Percentiles rank a stretch among this genome's conserved stretches.
Conservation (phyloP, 2,888 invertebrate genomes). For the Apodemia duryi region DNA sequence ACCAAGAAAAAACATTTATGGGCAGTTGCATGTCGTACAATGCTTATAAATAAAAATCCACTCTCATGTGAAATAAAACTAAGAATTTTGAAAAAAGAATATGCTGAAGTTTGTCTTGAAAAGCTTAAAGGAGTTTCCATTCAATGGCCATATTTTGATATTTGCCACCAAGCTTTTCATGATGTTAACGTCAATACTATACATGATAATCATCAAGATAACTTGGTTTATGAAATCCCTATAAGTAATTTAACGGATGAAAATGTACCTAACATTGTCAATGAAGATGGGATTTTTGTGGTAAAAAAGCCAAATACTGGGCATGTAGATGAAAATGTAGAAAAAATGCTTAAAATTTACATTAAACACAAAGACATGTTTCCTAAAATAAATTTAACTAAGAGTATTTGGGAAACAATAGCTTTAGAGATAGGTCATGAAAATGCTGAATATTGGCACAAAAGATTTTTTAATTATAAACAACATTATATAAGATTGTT, state of each 20-base stretch:
- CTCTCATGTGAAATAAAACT: constrained; percentile 53
- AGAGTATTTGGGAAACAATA: constrained; percentile 60
- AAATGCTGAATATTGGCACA: constrained; percentile 63
- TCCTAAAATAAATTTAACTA: constrained; percentile 47
- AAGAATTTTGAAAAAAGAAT: constrained; percentile 46
- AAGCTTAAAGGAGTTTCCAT: constrained; percentile 42
- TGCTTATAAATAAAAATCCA: constrained; percentile 52
- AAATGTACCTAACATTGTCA: constrained; percentile 17
- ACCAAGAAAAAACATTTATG: constrained; percentile 57
- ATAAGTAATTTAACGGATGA: constrained; percentile 16
- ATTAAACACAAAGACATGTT: constrained; percentile 52
- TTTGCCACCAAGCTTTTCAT: constrained; percentile 60
- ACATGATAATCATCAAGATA: constrained; percentile 24
- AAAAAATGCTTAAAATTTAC: constrained; percentile 55
- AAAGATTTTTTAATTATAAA: constrained; percentile 62
- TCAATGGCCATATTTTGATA: constrained; percentile 51
- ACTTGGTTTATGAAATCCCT: constrained; percentile 24
- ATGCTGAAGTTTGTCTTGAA: constrained; percentile 41
- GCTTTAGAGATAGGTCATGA: constrained; percentile 57
- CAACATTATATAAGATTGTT: constrained; percentile 61
- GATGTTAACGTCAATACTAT: constrained; percentile 41
- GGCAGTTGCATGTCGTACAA: constrained; percentile 65
- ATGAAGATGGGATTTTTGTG: constrained; percentile 39
- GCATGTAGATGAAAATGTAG: constrained; percentile 49
- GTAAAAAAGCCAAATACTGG: constrained; percentile 41